Evolutionary conservation across 2,797 vertebrate species (phyloP).

Genomic region (Catostomus latipinnis): DNA sequence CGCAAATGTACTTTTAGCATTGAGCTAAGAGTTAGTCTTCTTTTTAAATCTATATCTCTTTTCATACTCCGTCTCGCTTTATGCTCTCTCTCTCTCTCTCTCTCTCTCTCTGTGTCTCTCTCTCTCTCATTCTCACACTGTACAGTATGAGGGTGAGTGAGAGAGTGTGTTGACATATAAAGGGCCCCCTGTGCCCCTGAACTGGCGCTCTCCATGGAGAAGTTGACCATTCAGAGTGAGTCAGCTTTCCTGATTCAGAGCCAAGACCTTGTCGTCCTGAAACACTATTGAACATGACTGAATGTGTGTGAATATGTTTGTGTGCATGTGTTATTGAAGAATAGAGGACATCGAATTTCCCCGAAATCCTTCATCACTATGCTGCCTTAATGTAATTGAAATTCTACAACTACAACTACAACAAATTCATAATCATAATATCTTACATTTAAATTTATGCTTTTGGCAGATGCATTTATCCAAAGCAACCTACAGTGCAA

Average conservation of each 20-base stretch:
- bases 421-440: too few relatives aligned
- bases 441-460: too few relatives aligned
- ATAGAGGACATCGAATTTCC: slow-evolving; percentile 3
- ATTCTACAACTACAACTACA: too few relatives aligned
- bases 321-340: slow-evolving; percentile 22
- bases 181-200: slow-evolving; percentile 78
- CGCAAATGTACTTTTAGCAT: slow-evolving; percentile 63
- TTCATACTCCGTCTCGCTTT: slow-evolving; percentile 47
- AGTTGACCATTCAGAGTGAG: slow-evolving; percentile 79
- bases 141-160: slow-evolving; percentile 52
- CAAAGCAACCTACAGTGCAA: too few relatives aligned
- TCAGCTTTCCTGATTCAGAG: slow-evolving; percentile 76
- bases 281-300: slow-evolving; percentile 26
- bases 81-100: slow-evolving; percentile 7
- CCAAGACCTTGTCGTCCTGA: slow-evolving; percentile 68
- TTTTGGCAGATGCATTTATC: too few relatives aligned
- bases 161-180: slow-evolving; percentile 70
- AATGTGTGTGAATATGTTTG: slow-evolving; percentile 42
- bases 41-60: slow-evolving; percentile 64
- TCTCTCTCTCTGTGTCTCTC: neutral
- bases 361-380: slow-evolving; percentile 6
- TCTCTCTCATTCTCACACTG: neutral
- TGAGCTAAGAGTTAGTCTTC: slow-evolving; percentile 60
- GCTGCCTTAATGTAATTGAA: too few relatives aligned
- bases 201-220: slow-evolving; percentile 75